phyloP scores from a whole-genome alignment of 1,140 invertebrate species.

The Arctopsyche grandis region DNA sequence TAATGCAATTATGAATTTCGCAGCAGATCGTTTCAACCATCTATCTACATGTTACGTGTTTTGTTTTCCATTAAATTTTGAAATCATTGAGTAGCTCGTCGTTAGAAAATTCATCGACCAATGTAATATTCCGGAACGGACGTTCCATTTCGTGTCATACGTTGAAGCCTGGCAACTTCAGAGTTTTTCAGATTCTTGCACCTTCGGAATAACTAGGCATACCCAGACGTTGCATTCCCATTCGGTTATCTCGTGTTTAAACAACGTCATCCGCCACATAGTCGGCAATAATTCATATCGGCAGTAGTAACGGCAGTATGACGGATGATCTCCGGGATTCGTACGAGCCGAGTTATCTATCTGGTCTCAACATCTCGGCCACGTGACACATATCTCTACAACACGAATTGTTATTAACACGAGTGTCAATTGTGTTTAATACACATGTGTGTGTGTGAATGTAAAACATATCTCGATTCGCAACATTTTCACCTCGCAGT shows the following conservation, averaged over 20 bases:
- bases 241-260: slow-evolving; percentile 12
- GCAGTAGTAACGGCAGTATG: slow-evolving; percentile 27
- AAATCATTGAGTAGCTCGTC: background rate
- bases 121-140: background rate
- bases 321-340: slow-evolving; percentile 31
- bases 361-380: background rate
- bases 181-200: background rate
- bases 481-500: slow-evolving; percentile 30
- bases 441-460: background rate
- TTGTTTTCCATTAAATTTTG: background rate
- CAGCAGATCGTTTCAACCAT: background rate
- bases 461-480: background rate
- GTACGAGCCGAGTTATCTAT: background rate
- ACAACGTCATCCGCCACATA: slow-evolving; percentile 9
- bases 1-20: background rate
- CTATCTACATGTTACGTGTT: background rate
- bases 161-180: background rate
- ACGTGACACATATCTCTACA: background rate
- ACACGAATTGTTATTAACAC: slow-evolving; percentile 29
- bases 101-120: background rate
- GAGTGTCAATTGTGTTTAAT: slow-evolving; percentile 31
- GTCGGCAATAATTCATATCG: slow-evolving; percentile 25
- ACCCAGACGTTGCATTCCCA: slow-evolving; percentile 6
- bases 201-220: slow-evolving; percentile 8
- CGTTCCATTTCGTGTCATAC: background rate